A percentile compares a stretch with the other conserved stretches of the same genome.
These are phyloP conservation scores for Brenthis ino DNA, from an alignment of 2,888 invertebrate genomes.

Conservation along the genomic window DNA sequence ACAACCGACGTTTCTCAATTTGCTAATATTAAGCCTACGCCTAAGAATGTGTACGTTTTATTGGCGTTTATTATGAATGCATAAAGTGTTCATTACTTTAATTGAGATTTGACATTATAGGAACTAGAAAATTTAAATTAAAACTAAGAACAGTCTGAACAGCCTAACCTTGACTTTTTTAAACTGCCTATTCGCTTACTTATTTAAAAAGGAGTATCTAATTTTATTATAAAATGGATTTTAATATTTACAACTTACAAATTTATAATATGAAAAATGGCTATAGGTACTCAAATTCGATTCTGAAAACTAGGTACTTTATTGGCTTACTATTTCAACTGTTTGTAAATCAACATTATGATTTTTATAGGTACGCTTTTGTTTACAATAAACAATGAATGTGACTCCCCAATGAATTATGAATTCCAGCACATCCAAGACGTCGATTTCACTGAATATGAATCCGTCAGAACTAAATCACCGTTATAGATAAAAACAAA, in stretches of 20 bases:
- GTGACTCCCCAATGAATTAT: conserved; percentile 34
- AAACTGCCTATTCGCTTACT: too few species aligned
- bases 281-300: too few species aligned
- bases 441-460: conserved; percentile 48
- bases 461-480: conserved; percentile 53
- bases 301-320: too few species aligned
- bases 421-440: conserved; percentile 36
- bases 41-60: conserved; percentile 7
- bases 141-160: too few species aligned
- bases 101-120: too few species aligned
- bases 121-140: too few species aligned
- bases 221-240: too few species aligned
- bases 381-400: conserved; percentile 33
- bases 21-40: conserved; percentile 22
- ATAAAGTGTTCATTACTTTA: background rate
- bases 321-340: too few species aligned
- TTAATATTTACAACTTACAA: too few species aligned
- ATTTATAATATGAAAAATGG: too few species aligned
- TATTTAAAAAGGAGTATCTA: too few species aligned
- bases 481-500: conserved; percentile 62
- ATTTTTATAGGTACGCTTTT: conserved; percentile 12
- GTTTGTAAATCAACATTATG: background rate
- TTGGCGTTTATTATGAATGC: conserved; percentile 7
- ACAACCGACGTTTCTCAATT: conserved; percentile 32
- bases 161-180: too few species aligned